Conservation (phyloP, 2,888 invertebrate genomes). For the Yponomeuta sedellus region DNA sequence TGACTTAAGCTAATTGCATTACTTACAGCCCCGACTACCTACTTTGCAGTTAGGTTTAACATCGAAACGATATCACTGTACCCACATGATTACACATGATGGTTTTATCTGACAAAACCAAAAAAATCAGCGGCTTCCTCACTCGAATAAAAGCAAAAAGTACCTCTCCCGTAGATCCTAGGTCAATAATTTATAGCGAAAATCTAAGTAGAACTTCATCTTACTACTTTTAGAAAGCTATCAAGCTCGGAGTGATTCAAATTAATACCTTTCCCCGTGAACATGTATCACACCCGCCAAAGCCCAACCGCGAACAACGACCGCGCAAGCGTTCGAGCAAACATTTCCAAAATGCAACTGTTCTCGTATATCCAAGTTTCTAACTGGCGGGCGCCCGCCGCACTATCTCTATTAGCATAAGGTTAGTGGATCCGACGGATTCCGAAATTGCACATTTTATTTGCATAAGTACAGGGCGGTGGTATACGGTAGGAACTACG, state of each 20-base stretch:
- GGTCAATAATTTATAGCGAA: too few species aligned
- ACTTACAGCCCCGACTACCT: too few species aligned
- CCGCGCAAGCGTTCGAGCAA: background rate
- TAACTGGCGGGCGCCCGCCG: constrained; percentile 3
- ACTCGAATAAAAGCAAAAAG: too few species aligned
- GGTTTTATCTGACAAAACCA: too few species aligned
- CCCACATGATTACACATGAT: too few species aligned
- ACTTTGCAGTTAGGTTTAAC: too few species aligned
- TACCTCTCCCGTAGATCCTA: too few species aligned
- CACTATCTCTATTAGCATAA: constrained; percentile 41
- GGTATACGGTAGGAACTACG: background rate
- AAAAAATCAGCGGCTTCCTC: too few species aligned
- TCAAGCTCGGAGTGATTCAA: background rate
- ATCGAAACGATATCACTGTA: too few species aligned
- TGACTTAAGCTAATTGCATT: too few species aligned
- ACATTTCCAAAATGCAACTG: background rate
- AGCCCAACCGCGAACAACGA: background rate
- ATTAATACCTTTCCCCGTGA: background rate
- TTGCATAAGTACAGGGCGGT: constrained; percentile 38
- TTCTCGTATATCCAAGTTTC: background rate
- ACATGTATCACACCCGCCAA: background rate
- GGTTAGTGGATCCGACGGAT: constrained; percentile 38
- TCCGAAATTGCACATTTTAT: constrained; percentile 37
- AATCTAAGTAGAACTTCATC: too few species aligned
- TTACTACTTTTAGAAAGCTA: too few species aligned